Evolutionary conservation across 2,113 vertebrate species (phyloP), one percentile per base, ranked within the genome.

Genomic region (Clupea harengus): DNA sequence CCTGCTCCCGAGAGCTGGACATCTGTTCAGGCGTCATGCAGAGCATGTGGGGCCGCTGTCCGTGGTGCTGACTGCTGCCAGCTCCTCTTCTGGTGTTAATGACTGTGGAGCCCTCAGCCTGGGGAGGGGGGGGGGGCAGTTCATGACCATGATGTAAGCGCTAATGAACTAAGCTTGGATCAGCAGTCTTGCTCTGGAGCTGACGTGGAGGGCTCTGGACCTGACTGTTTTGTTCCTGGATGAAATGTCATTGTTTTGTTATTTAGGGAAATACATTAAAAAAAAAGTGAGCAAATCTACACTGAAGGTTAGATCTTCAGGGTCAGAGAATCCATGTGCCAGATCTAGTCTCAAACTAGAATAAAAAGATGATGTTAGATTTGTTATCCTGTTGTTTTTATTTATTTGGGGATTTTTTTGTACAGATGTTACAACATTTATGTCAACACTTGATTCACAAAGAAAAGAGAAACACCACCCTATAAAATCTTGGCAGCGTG

Each of bases 61-160:
- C 78, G 45, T 88, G 87, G 84, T 90, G 82, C 88, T 88, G 89
- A 88, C 44, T 50, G 81, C 83, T 81, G 85, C 78, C 89, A 85
- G 64, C 28, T 72, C 64, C 64, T 72, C 64, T 25, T 72, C 64
- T 72, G 64, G 64, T 72, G 64, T 72, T 72, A 72, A 72, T 72
- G 64, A 72, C 25, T 72, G 64, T 72, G 64, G 64, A 25, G 8
- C 64, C 32, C 64, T 82, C 57, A 45, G 64, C 75, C 72, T 88
- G 82, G 44, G 22, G 57, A 47, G 49, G 49, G 15, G 47, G 52
- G n/a, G 46, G 50, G 39, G 22, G n/a, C 64, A 10, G n/a, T 28
- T 72, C 64, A 72, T 72, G 64, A 13, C 54, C 64, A 72, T 72
- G 64, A 72, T 8, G 64, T 72, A 72, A 32, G 64, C 64, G 64